Evolutionary conservation across 2,888 invertebrate genomes (phyloP), one percentile per base, ranked within the genome.

Genomic region (Sarcophaga carnaria): DNA sequence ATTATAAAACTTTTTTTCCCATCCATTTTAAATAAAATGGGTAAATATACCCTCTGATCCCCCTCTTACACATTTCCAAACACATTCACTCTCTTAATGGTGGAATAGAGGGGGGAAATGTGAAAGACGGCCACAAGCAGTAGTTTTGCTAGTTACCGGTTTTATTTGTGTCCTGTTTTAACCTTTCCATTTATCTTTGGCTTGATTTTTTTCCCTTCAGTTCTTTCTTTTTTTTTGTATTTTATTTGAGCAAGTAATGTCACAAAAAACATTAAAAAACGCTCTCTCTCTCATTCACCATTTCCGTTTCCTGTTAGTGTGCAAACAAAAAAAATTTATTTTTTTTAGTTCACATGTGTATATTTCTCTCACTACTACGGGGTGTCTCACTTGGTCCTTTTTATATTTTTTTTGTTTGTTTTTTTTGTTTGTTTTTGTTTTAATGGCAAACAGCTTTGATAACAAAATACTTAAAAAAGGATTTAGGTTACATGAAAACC

Each of bases 391-490:
- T 69, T 14, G 5, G 10, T 54, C 59, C 20, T 64, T 17, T 66
- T 60, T 59, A 59, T 72, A n/a, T 20, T 63, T 67, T 6, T 59
- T 27, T 80, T 77, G 45, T 25, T 64, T 49, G 27, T 69, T 6
- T 81, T 66, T 63, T n/a, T 77, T 49, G 72, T 72, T 67, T 72
- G 3, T 74, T 64, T 76, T 83, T 83, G 20, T 63, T 77, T 75
- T 86, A 86, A 83, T 80, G 80, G 74, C 84, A 78, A 88, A 85
- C 75, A 83, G 86, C 85, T 87, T 87, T 87, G 89, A 88, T 87
- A 88, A 89, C 82, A 80, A 88, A 88, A 88, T 89, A 86, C 86
- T 89, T 88, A 86, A 87, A 89, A 88, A 88, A 81, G 85, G 88
- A 87, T 89, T 87, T 80, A 72, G 88, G 79, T 89, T 88, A 82